phyloP scores from a whole-genome alignment of 2,113 vertebrate species.

The Sitta europaea region DNA sequence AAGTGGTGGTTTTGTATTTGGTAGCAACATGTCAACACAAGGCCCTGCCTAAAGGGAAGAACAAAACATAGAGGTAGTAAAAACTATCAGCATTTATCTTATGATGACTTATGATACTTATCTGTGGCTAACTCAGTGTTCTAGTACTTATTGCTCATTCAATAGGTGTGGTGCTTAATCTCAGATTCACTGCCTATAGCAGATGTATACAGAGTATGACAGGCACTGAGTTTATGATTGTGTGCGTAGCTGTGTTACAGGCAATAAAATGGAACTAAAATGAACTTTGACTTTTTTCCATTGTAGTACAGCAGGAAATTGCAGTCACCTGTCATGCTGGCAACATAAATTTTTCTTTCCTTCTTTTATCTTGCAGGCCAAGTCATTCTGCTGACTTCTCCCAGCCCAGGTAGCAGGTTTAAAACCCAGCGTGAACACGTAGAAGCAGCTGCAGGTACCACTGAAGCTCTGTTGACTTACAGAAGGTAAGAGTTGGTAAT shows the following conservation, averaged over 20 bases:
- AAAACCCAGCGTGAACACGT: accelerated
- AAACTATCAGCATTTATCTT: neutral
- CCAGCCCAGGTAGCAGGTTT: neutral
- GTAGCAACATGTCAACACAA: neutral
- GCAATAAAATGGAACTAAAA: neutral
- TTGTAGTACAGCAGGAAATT: neutral
- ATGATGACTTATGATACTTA: neutral
- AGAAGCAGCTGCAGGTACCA: neutral
- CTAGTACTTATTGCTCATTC: neutral
- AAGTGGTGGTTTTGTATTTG: neutral
- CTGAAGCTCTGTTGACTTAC: neutral
- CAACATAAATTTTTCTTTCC: accelerated
- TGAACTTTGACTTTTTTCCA: neutral
- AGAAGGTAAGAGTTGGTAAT: neutral
- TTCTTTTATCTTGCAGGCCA: neutral
- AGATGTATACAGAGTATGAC: neutral
- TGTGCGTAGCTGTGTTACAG: neutral
- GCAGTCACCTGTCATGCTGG: neutral
- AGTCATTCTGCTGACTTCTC: neutral
- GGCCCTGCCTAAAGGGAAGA: neutral
- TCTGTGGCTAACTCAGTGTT: neutral
- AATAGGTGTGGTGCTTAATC: neutral
- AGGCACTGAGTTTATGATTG: neutral
- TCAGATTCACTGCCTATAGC: neutral
- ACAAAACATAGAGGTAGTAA: neutral